A percentile compares a stretch with the other conserved stretches of the same genome.
phyloP scores from a whole-genome alignment of 2,888 invertebrate species.

The Leucophenga montana region DNA sequence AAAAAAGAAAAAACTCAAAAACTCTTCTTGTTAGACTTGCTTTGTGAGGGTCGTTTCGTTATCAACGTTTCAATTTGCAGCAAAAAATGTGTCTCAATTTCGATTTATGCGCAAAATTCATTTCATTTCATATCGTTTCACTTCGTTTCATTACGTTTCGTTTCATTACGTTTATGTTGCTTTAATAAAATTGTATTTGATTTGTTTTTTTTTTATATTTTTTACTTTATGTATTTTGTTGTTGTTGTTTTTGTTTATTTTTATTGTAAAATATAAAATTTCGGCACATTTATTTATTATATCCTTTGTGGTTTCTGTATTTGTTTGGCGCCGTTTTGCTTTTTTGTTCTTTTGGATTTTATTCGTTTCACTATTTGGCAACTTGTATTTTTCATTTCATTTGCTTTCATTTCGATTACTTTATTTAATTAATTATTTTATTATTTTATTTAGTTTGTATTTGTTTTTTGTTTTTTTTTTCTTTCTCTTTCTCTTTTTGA shows the following conservation, averaged over 20 bases:
- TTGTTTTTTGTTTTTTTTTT: conserved; percentile 35
- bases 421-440: conserved; percentile 19
- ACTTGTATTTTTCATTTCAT: neutral
- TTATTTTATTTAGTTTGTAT: conserved; percentile 36
- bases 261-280: conserved; percentile 35
- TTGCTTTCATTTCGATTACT: neutral
- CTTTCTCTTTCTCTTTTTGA: conserved; percentile 30
- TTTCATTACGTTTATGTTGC: conserved; percentile 45
- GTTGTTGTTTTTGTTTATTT: neutral
- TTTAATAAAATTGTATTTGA: conserved; percentile 53
- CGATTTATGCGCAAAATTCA: too few relatives aligned
- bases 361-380: neutral
- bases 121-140: too few relatives aligned
- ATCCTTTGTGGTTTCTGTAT: neutral
- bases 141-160: conserved; percentile 32
- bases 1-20: too few relatives aligned
- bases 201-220: conserved; percentile 35
- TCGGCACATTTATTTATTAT: conserved; percentile 55
- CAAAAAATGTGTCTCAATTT: too few relatives aligned
- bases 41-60: too few relatives aligned
- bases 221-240: too few relatives aligned
- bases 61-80: too few relatives aligned
- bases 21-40: too few relatives aligned
- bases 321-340: neutral
- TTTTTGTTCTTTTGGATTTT: neutral